Evolutionary conservation across 2,888 invertebrate genomes (phyloP).

Genomic region (Clostera curtula): DNA sequence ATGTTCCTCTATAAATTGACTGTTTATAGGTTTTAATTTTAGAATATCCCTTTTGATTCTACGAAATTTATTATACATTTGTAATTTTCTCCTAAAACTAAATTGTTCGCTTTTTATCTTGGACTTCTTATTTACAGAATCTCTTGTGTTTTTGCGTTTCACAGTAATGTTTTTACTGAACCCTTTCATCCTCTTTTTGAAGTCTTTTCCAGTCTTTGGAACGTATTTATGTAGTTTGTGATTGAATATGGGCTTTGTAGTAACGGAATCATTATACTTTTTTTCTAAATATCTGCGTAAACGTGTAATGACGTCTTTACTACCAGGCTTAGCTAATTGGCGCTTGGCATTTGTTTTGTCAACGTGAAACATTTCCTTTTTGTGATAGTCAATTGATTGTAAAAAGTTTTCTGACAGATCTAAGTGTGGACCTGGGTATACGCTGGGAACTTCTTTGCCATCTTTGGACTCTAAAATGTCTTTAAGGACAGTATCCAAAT

Average conservation of each 20-base stretch:
- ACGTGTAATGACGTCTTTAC: constrained; percentile 41
- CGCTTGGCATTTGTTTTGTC: no score
- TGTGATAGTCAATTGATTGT: constrained; percentile 17
- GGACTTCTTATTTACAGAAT: constrained; percentile 14
- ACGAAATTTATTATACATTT: constrained; percentile 19
- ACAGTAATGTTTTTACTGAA: constrained; percentile 6
- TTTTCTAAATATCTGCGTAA: constrained; percentile 52
- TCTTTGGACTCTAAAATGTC: constrained; percentile 77
- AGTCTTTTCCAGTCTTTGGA: constrained; percentile 12
- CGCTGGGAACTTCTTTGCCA: constrained; percentile 34
- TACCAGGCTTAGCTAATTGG: constrained; percentile 1
- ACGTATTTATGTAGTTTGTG: constrained; percentile 22
- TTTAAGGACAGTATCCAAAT: constrained; percentile 80
- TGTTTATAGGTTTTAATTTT: constrained; percentile 4
- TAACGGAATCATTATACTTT: constrained; percentile 31
- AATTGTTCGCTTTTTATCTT: constrained; percentile 16
- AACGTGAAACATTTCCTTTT: no score
- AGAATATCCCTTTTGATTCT: constrained; percentile 14
- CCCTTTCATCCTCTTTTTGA: constrained; percentile 17
- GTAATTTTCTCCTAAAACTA: constrained; percentile 28
- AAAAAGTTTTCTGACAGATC: constrained; percentile 43
- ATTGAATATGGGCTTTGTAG: constrained; percentile 30
- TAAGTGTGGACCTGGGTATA: constrained; percentile 53
- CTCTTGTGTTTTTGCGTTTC: constrained; percentile 5
- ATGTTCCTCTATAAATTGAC: constrained; percentile 3